Percentiles rank a stretch among this genome's conserved stretches.
Evolutionary conservation across 2,113 vertebrate genomes (phyloP).

Genomic region (Rhabdornis inornatus): DNA sequence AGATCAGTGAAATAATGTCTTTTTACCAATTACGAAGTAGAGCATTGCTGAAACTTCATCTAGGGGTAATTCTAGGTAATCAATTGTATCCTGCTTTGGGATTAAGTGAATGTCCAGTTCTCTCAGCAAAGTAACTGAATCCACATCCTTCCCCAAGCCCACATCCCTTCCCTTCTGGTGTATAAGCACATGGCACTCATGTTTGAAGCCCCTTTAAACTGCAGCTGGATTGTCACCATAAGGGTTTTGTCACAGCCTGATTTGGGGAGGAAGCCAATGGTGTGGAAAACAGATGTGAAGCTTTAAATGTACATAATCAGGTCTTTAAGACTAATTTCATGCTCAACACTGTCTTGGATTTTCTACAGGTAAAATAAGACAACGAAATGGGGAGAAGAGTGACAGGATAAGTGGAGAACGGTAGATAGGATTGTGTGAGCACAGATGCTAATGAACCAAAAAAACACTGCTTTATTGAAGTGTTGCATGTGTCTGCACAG

Average conservation of each 20-base stretch:
- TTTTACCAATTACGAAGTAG: background rate
- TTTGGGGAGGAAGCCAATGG: background rate
- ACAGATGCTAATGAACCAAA: background rate
- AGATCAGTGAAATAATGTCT: background rate
- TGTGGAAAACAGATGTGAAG: background rate
- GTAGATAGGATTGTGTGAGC: background rate
- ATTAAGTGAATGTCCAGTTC: background rate
- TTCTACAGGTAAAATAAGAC: background rate
- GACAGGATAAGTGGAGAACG: background rate
- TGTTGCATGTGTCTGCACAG: background rate
- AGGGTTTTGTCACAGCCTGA: background rate
- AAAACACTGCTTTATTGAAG: background rate
- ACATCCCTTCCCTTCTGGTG: background rate
- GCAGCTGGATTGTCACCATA: background rate
- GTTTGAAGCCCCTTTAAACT: background rate
- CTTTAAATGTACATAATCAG: background rate
- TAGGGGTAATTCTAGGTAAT: background rate
- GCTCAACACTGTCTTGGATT: background rate
- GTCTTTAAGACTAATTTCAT: background rate
- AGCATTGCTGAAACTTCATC: background rate
- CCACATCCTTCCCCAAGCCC: background rate
- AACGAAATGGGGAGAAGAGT: background rate
- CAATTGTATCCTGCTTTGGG: fast-evolving
- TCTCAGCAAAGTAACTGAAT: background rate
- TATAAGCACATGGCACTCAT: background rate